Evolutionary conservation across 2,797 vertebrate genomes (phyloP), one percentile per base, ranked within the genome.

Genomic region (Haliaeetus albicilla): DNA sequence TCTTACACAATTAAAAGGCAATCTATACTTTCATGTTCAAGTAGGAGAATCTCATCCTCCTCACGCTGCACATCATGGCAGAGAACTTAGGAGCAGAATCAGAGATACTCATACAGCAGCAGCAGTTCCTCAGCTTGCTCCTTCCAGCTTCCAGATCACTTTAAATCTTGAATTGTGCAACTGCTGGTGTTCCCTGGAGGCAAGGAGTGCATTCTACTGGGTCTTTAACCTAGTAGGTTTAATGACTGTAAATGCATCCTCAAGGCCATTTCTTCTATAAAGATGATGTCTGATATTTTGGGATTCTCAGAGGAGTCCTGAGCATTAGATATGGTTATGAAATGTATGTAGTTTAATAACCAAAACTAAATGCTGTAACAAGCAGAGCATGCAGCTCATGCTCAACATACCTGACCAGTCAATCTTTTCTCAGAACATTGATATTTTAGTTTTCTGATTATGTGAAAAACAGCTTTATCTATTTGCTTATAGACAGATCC

Each of bases 401-500:
- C 53, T 89, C 10, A 53, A 30, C 14, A 7, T 43, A 74, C n/a
- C 44, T 83, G 78, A 77, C 75, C 39, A 16, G 37, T 68, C 44
- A 88, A 78, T 65, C 49, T 93, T 35, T 59, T 70, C n/a, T 90
- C 25, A 51, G 39, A 48, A 74, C 48, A 41, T 8, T 1, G 41
- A 0, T 71, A 5, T n/a, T 39, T 70, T 89, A 28, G 18, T 51
- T 95, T 48, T 87, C 60, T 80, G 63, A 43, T 83, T 22, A 28
- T 18, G 37, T 90, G 43, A 95, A 83, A 95, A 85, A 67, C 30
- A 83, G 57, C 80, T 89, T 89, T 68, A 5, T 59, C 49, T 94
- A 37, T 96, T 78, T 97, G 39, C 93, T 96, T 96, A 44, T 97
- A 99, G 99, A 99, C 98, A 53, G 99, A 99, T 96, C 99, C 99